A percentile compares a stretch with the other conserved stretches of the same genome.
Evolutionary conservation across 2,888 invertebrate species (phyloP).

Genomic region (Idaea straminata): DNA sequence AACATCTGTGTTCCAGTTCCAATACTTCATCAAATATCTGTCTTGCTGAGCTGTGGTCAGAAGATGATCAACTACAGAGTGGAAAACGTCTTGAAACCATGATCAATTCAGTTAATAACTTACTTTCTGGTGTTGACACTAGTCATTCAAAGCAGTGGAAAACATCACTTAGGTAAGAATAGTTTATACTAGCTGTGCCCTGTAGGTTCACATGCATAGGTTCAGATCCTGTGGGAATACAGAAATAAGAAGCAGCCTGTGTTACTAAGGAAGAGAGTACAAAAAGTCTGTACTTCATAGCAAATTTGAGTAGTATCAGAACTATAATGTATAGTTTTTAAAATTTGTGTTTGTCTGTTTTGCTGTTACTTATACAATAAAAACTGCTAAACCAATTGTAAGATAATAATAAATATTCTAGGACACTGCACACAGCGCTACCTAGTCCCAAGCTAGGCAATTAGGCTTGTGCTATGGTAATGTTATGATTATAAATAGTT

Average conservation of each 20-base stretch:
- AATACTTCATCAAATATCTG: constrained; percentile 50
- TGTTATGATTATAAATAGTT: too few relatives aligned
- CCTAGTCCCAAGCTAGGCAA: too few relatives aligned
- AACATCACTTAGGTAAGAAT: constrained; percentile 48
- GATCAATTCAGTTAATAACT: constrained; percentile 34
- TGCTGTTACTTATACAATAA: too few relatives aligned
- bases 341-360: neutral
- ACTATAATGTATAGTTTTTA: neutral
- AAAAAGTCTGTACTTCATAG: too few relatives aligned
- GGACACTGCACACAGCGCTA: too few relatives aligned
- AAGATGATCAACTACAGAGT: constrained; percentile 27
- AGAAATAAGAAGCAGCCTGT: too few relatives aligned
- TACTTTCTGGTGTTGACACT: constrained; percentile 39
- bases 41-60: constrained; percentile 46
- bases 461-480: too few relatives aligned
- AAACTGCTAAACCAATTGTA: too few relatives aligned
- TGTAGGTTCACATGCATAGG: neutral
- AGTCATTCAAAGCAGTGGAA: constrained; percentile 49
- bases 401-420: too few relatives aligned
- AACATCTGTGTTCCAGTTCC: constrained; percentile 40
- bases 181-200: neutral
- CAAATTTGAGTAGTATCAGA: neutral
- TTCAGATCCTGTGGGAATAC: too few relatives aligned
- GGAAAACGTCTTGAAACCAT: constrained; percentile 37
- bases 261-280: too few relatives aligned